phyloP scores from a whole-genome alignment of 2,113 vertebrate species.

The Oryzias melastigma region DNA sequence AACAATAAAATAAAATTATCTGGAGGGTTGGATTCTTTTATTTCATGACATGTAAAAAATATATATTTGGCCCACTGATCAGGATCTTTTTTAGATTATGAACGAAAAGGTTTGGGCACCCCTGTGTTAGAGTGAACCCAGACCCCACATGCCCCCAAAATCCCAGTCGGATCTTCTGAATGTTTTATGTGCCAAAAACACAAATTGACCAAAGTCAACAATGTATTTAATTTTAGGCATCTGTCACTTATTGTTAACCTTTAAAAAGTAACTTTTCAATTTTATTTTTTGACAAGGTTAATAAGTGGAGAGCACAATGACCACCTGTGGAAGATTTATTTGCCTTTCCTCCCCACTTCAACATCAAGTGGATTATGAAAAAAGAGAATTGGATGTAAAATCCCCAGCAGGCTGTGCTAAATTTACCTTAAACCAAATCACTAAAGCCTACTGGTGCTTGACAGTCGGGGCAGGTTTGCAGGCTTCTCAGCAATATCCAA shows the following conservation, averaged over 20 bases:
- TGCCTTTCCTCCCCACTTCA: constrained; percentile 45
- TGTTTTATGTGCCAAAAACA: too few relatives aligned
- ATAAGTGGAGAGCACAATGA: constrained; percentile 36
- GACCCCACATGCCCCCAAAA: too few relatives aligned
- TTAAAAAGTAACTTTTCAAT: constrained; percentile 42
- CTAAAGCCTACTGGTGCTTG: constrained; percentile 74
- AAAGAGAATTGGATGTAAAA: constrained; percentile 72
- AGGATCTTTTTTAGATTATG: too few relatives aligned
- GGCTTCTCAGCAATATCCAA: constrained; percentile 60
- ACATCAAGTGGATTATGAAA: constrained; percentile 65
- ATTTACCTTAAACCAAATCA: constrained; percentile 79
- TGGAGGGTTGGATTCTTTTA: too few relatives aligned
- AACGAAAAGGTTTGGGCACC: too few relatives aligned
- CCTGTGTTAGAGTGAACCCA: too few relatives aligned
- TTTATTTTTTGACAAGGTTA: constrained; percentile 62
- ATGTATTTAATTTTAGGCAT: constrained; percentile 11
- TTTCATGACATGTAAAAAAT: too few relatives aligned
- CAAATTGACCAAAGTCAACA: not conserved
- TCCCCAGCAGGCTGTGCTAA: constrained; percentile 71
- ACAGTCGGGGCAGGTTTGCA: constrained; percentile 69
- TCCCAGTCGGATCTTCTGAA: too few relatives aligned
- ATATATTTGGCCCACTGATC: too few relatives aligned
- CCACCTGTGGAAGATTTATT: constrained; percentile 71
- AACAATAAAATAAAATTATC: too few relatives aligned
- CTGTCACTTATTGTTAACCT: constrained; percentile 21